Base-by-base conservation (phyloP, 2,113 vertebrate genomes). In the Odocoileus virginianus region DNA sequence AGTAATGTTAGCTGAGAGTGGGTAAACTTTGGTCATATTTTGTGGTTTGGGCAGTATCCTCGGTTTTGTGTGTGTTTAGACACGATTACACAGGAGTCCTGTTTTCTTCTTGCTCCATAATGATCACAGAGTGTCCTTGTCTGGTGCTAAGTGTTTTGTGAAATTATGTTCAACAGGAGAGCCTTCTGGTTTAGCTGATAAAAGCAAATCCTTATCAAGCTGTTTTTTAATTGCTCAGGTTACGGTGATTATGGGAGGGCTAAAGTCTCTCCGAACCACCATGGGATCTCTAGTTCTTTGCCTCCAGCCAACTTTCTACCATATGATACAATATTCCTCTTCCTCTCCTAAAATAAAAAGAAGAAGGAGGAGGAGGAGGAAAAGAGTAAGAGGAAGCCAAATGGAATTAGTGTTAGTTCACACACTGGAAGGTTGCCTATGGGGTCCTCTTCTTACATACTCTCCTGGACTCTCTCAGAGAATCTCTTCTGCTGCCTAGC, bases 21-120 rank as follows among this genome's bases (percentile, higher is more conserved):
- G 28, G 11, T 28, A 8, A 36, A 0, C 1, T 67, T 52, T 36
- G 79, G 27, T 30, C 47, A 12, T 17, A 23, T 71, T 55, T 54
- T 33, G 33, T 28, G 64, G 7, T 64, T 36, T 40, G 64, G 13
- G 36, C 55, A 10, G 27, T 1, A 3, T 60, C 82, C 78, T 30
- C 30, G 1, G 16, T 57, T 87, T 25, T 61, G 19, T 13, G 4
- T 5, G 25, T 27, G 21, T 64, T 85, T 45, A 14, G 45, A 36
- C 36, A n/a, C 0, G 3, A 54, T 7, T 54, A 3, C 8, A 9
- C 11, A 30, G 28, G n/a, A 21, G 4, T 36, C 55, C n/a, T 45
- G 40, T 57, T 23, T 27, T 45, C 33, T 30, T 54, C 82, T 40
- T 21, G 2, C 47, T 82, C 23, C 3, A 23, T 50, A 6, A 13